Conservation (phyloP, 2,888 invertebrate species). For the Pomacea canaliculata region DNA sequence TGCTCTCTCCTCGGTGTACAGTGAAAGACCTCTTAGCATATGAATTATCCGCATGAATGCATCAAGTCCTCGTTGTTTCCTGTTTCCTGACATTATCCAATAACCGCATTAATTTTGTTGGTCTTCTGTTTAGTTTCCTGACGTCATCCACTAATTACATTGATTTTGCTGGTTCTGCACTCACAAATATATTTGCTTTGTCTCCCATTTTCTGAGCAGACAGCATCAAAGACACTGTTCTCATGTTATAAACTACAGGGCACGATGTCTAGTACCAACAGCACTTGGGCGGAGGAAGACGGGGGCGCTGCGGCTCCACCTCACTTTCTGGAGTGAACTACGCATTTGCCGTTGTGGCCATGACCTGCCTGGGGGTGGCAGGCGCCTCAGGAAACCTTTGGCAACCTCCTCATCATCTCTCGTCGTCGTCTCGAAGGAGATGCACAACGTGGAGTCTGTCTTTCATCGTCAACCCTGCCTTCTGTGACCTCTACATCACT, state of each 20-base stretch:
- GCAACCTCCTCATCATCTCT: constrained; percentile 39
- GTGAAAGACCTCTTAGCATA: no score
- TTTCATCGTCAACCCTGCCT: constrained; percentile 53
- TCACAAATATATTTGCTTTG: no score
- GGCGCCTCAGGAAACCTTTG: constrained; percentile 36
- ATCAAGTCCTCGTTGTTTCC: no score
- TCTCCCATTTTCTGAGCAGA: no score
- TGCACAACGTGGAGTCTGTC: constrained; percentile 36
- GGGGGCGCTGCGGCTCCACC: neutral
- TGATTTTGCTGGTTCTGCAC: no score
- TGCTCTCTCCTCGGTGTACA: no score
- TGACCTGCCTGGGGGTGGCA: constrained; percentile 34
- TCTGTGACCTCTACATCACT: constrained; percentile 49
- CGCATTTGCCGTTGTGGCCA: constrained; percentile 28
- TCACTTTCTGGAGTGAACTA: constrained; percentile 34
- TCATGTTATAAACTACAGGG: neutral
- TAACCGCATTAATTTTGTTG: no score
- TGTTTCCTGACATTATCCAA: no score
- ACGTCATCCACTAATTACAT: no score
- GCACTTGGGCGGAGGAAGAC: neutral
- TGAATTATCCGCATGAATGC: no score
- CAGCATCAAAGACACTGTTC: no score
- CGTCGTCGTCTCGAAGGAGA: constrained; percentile 25
- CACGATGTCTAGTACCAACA: neutral
- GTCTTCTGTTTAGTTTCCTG: no score